Evolutionary conservation across 1,140 invertebrate genomes (phyloP), one percentile per base, ranked within the genome.

Genomic region (Sipha flava): DNA sequence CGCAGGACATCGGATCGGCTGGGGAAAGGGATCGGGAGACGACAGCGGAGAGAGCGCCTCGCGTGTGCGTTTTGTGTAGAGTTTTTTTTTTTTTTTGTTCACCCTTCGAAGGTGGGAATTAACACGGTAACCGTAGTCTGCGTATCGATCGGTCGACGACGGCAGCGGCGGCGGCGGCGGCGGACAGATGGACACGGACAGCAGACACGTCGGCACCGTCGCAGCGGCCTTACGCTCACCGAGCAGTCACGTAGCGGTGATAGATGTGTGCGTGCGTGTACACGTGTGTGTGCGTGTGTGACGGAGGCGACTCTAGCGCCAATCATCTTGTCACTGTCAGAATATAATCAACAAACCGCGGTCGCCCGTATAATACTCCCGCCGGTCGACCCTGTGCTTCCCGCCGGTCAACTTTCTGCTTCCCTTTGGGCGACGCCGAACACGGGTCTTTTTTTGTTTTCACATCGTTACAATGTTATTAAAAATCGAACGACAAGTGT

Each of bases 101-200:
- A 77, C 73, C 73, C 73, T 59, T 77, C 73, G 73, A 57, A 77
- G 73, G 73, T 77, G 73, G 73, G 52, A 77, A 77, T 77, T 77
- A 77, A 77, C 73, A 77, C 73, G 52, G 73, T 57, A 52, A 75
- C 72, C 45, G 9, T 75, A 77, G 73, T 77, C 73, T 43, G 49
- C n/a, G 52, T 77, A 77, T 77, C 73, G 73, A 77, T 77, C 73
- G 47, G 49, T 2, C 54, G 54, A 3, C 26, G 21, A 14, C 54
- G 54, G 4, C 37, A n/a, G 62, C n/a, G 62, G 40, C 64, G 37
- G 37, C 21, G 37, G 34, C 49, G 12, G 29, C 49, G 21, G 26
- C 49, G 34, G 52, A 77, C 73, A 77, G 73, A 77, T 54, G 70
- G 47, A 75, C 70, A 54, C 52, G 52, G 52, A 77, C 73, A 59